A percentile compares a stretch with the other conserved stretches of the same genome.
phyloP scores from a whole-genome alignment of 2,113 vertebrate genomes.

The Mastomys coucha region DNA sequence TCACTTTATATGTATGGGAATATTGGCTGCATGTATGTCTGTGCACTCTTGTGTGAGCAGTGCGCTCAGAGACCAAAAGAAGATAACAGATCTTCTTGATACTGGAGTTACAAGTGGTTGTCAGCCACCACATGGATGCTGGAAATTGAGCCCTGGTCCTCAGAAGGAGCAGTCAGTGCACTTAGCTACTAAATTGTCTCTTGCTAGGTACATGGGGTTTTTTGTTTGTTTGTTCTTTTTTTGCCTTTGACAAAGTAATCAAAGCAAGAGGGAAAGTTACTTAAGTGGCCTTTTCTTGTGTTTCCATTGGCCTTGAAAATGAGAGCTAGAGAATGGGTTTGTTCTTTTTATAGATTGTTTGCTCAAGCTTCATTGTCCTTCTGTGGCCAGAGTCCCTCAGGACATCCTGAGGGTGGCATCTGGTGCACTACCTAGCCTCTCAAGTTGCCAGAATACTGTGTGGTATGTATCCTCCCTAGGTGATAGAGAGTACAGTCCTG shows the following conservation, averaged over 20 bases:
- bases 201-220: background rate
- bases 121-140: background rate
- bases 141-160: background rate
- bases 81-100: too few species aligned
- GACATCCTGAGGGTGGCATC: background rate
- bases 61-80: background rate
- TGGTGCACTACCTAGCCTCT: background rate
- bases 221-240: too few species aligned
- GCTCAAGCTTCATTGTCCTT: background rate
- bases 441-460: background rate
- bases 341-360: background rate
- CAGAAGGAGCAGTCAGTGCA: background rate
- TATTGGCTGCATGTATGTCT: background rate
- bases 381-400: background rate
- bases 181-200: too few species aligned
- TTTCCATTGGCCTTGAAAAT: conserved; percentile 1
- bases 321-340: background rate
- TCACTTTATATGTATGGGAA: background rate
- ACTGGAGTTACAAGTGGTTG: background rate
- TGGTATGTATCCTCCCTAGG: background rate
- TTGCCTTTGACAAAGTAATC: conserved; percentile 43
- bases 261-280: background rate
- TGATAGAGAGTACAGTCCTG: background rate
- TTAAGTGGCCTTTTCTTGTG: background rate
- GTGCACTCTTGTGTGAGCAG: background rate